Evolutionary conservation across 1,140 invertebrate species (phyloP).

Genomic region (Monomorium pharaonis): DNA sequence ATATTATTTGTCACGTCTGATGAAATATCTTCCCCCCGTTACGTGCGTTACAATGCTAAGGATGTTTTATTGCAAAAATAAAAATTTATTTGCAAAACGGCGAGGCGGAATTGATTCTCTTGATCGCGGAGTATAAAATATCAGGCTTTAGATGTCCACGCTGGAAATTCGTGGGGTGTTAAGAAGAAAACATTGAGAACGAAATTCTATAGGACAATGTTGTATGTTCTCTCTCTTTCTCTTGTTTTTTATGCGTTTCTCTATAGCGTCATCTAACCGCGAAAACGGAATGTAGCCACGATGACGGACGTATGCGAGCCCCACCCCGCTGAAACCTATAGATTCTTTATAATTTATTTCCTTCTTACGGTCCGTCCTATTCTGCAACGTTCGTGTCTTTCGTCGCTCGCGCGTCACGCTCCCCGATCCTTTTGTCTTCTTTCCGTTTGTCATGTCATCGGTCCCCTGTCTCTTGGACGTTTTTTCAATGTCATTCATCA

Average conservation of each 20-base stretch:
- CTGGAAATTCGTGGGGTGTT: neutral
- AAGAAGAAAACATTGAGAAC: neutral
- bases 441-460: constrained; percentile 37
- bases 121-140: neutral
- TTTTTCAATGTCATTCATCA: constrained; percentile 44
- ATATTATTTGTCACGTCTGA: neutral
- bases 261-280: neutral
- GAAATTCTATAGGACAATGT: neutral
- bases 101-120: neutral
- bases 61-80: neutral
- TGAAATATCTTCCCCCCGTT: constrained; percentile 7
- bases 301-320: neutral
- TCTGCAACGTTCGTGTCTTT: constrained; percentile 8
- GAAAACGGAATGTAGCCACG: neutral
- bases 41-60: neutral
- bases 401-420: constrained; percentile 17
- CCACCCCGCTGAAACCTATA: neutral
- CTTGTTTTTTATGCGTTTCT: neutral
- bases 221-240: neutral
- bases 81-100: neutral
- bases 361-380: neutral
- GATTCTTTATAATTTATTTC: constrained; percentile 24
- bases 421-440: constrained; percentile 10
- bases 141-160: neutral
- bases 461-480: neutral